Base-by-base conservation (phyloP, 1,140 invertebrate species). In the Spodoptera litura region DNA sequence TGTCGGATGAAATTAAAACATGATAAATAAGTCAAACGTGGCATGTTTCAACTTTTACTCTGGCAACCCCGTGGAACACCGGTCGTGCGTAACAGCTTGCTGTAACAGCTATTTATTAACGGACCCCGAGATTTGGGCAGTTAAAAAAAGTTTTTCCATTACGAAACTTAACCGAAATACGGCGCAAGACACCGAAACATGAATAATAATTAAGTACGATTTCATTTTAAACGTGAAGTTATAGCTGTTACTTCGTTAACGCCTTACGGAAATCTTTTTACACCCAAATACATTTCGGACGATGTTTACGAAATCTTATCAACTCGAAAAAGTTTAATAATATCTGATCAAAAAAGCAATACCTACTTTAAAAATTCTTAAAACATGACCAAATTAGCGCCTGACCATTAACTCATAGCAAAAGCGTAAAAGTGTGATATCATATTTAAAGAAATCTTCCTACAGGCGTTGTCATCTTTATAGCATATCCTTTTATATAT, bases 131-230 rank as follows among this genome's bases (percentile, higher is more conserved):
- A 92, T 90, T 90, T 89, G 74, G 88, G 84, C 86, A 87, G 85
- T 89, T 88, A 88, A 88, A 88, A 89, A 90, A 90, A 90, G 82
- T 90, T 91, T 91, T 88, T 87, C 89, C 89, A 90, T 90, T 91
- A 89, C 84, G 72, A 85, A 91, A 91, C 87, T 88, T 87, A 82
- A 78, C 80, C 80, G 83, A 87, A 83, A 84, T 85, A 87, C 79
- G 83, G 61, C 75, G 78, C 62, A 75, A 81, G 81, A 81, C 80
- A 81, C 81, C 83, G 80, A 82, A 87, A 86, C 83, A 87, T 87
- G 85, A 89, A 89, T 89, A 87, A 83, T 86, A 89, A 89, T 85
- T 86, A 89, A 85, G 79, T 76, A 78, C 38, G n/a, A 75, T 61
- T 74, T n/a, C 68, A 44, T 82, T 84, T 78, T 85, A 82, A 83